Base-by-base conservation (phyloP, 2,888 invertebrate genomes). In the Stratiomys singularior region DNA sequence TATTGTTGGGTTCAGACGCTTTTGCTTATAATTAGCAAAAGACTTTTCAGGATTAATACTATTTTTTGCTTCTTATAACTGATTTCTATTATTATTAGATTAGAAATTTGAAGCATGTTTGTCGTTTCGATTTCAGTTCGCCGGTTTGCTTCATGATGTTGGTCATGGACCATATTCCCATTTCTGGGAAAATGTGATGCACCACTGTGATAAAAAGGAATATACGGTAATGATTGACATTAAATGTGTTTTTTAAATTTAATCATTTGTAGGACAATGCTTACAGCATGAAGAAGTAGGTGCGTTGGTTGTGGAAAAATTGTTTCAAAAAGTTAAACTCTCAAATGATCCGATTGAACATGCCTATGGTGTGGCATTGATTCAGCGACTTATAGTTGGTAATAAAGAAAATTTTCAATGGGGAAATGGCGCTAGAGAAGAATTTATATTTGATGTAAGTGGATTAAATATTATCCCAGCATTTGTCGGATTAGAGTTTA, bases 141-240 rank as follows among this genome's bases (percentile, higher is more conserved):
- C 92, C 56, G 93, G 90, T 0, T 87, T 93, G 0, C 89, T 91
- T 77, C 93, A 93, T 85, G 93, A 93, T 82, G 82, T 93, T 15
- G 92, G 92, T 0, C 92, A 93, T 84, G 92, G 92, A 0, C 92
- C 92, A 2, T 91, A 90, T 84, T 91, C 91, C 0, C 93, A 93
- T 84, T 81, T 88, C 9, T 93, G 91, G 90, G 92, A 93, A 81
- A 27, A 5, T 15, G 44, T 74, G 3, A 2, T 52, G 46, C 15
- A 64, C 18, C 37, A 15, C 23, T 52, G 18, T 52, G 52, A 13
- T 52, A 13, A 52, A 52, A 9, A 4, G 15, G 52, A 64, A 37
- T 46, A 21, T 56, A 23, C 7, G 3, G 37, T 23, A 27, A 28
- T 28, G 18, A 60, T 23, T 11, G 56, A 27, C 4, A 37, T 44